Base-by-base conservation (phyloP, 1,140 invertebrate species). In the Brachionus rotundiformis region DNA sequence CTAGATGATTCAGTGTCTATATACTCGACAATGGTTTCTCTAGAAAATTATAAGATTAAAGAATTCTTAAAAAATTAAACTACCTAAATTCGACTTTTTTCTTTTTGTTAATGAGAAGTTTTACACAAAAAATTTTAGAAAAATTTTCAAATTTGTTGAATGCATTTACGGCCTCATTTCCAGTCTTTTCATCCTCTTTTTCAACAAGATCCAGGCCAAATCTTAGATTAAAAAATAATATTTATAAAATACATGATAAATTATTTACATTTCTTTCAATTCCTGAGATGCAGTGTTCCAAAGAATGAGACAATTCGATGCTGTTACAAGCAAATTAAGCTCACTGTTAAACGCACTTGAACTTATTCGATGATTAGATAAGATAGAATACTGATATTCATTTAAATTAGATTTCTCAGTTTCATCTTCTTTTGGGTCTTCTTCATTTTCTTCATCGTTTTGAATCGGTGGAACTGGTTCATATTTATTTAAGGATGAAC, bases 21-120 rank as follows among this genome's bases (percentile, higher is more conserved):
- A 36, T 36, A 68, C 33, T 68, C 63, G 16, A 68, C 29, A 33
- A 68, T n/a, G 1, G 29, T 19, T n/a, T 68, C 63, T 19, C 63
- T 68, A 13, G n/a, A n/a, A n/a, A n/a, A n/a, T n/a, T n/a, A n/a
- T n/a, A n/a, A n/a, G n/a, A n/a, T n/a, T n/a, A n/a, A n/a, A n/a
- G n/a, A n/a, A n/a, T n/a, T n/a, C n/a, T n/a, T n/a, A n/a, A n/a
- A n/a, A n/a, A n/a, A n/a, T 10, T 31, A 68, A 68, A 68, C 1
- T 68, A 68, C 63, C 63, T 33, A 36, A 68, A 68, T 36, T 68
- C 63, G 29, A 68, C 63, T 68, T 68, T 68, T 68, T 68, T 68
- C 31, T 36, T 68, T 16, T 68, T 68, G 16, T 68, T 68, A 8
- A 36, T 19, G 31, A 68, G n/a, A 2, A 68, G 7, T 36, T 68